Conservation (phyloP, 2,113 vertebrate genomes). For the Notothenia rossii region DNA sequence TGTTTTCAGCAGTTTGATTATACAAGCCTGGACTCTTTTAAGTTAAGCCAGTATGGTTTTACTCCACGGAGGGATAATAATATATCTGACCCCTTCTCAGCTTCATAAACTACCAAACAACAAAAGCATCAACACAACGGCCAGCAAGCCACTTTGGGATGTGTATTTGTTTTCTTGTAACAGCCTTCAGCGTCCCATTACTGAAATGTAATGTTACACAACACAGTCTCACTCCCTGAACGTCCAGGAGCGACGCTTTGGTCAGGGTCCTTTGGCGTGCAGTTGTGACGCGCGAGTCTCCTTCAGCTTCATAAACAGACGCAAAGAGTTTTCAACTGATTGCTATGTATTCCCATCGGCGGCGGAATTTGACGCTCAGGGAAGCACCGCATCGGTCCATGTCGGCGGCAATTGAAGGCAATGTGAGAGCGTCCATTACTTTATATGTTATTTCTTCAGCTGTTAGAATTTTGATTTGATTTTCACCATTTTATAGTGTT, state of each 20-base stretch:
- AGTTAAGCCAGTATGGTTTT: constrained; percentile 41
- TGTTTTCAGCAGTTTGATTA: constrained; percentile 73
- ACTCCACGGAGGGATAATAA: constrained; percentile 47
- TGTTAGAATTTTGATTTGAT: not conserved
- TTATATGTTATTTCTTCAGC: not conserved
- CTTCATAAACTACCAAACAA: constrained; percentile 46
- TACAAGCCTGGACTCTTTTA: constrained; percentile 41
- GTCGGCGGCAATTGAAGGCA: too few species aligned
- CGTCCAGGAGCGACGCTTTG: too few species aligned
- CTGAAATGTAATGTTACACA: not conserved
- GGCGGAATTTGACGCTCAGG: too few species aligned
- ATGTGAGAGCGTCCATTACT: too few species aligned
- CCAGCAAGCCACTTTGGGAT: constrained; percentile 14
- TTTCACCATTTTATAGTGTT: not conserved
- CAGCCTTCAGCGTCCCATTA: not conserved
- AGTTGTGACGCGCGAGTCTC: too few species aligned
- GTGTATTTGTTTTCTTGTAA: constrained; percentile 21
- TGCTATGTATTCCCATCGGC: too few species aligned
- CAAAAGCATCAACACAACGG: constrained; percentile 32
- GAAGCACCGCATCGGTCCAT: too few species aligned
- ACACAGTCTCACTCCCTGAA: too few species aligned
- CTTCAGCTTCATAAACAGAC: too few species aligned
- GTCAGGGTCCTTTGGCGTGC: too few species aligned
- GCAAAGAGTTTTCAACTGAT: too few species aligned
- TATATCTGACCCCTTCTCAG: constrained; percentile 46